Evolutionary conservation across 2,113 vertebrate species (phyloP).

Genomic region (Athene cunicularia): DNA sequence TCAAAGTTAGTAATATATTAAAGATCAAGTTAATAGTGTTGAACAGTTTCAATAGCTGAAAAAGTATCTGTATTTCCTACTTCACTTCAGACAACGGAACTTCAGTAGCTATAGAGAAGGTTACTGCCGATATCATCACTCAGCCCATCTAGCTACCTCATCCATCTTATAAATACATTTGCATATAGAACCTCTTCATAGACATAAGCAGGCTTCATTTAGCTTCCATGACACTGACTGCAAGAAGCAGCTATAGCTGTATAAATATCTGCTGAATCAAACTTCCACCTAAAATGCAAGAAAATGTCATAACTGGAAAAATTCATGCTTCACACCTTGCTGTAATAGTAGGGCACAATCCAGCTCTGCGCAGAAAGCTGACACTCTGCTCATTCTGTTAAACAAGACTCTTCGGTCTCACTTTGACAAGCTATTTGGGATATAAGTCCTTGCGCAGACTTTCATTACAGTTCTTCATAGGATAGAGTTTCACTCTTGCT

Average conservation of each 20-base stretch:
- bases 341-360: neutral
- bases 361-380: neutral
- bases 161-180: neutral
- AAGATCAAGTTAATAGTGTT: neutral
- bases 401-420: neutral
- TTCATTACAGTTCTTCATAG: neutral
- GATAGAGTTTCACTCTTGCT: neutral
- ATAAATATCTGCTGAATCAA: constrained; percentile 10
- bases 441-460: neutral
- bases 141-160: neutral
- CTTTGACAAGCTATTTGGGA: neutral
- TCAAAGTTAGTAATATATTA: neutral
- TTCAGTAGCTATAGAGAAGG: neutral
- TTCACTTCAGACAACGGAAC: neutral
- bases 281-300: neutral
- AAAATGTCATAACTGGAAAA: neutral
- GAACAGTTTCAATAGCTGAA: neutral
- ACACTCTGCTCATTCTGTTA: neutral
- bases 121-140: neutral
- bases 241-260: neutral
- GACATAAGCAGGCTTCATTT: neutral
- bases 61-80: neutral
- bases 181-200: neutral
- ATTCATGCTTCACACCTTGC: neutral
- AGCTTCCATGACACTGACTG: neutral